Evolutionary conservation across 1,140 invertebrate species (phyloP), one percentile per base, ranked within the genome.

Genomic region (Solenopsis fugax): DNA sequence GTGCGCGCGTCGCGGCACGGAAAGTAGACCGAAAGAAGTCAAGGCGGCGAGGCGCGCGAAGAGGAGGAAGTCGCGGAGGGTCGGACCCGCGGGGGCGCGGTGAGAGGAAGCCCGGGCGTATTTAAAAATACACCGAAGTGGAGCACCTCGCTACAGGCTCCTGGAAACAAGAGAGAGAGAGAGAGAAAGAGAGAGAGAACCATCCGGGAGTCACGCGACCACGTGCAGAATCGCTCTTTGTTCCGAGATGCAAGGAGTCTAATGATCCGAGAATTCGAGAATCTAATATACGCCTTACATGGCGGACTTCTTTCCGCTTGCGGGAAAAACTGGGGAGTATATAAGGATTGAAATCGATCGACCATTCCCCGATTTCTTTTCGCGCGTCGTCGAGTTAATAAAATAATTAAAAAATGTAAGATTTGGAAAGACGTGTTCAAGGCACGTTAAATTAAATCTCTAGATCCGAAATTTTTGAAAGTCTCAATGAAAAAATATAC

Each of bases 71-170:
- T 62, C 82, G n/a, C n/a, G 86, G 77, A 82, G 72, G 87, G 69
- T 75, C 71, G 77, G 54, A 16, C 56, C 65, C 52, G 85, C 58
- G 76, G 64, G 73, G 88, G 87, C 81, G 90, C 60, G 88, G 71
- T 71, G 90, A 91, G 69, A 89, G 77, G 77, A 87, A 82, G 75
- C 3, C 18, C 34, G 50, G 80, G 48, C 52, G 87, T 69, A 69
- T 91, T 93, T 92, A 93, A 92, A 93, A 91, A 92, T 92, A 93
- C 21, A 13, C 75, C 88, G 71, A 93, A 93, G 93, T 93, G 78
- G 93, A 93, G 91, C 92, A 92, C 76, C 58, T 72, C 72, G 87
- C 87, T 87, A 88, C 37, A 69, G 41, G 84, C 85, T 91, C 56
- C 85, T 90, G 89, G 87, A 90, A 87, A 75, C 67, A 64, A 90